Percentiles rank a stretch among this genome's conserved stretches.
Conservation (phyloP, 1,140 invertebrate genomes). For the Drosophila auraria region DNA sequence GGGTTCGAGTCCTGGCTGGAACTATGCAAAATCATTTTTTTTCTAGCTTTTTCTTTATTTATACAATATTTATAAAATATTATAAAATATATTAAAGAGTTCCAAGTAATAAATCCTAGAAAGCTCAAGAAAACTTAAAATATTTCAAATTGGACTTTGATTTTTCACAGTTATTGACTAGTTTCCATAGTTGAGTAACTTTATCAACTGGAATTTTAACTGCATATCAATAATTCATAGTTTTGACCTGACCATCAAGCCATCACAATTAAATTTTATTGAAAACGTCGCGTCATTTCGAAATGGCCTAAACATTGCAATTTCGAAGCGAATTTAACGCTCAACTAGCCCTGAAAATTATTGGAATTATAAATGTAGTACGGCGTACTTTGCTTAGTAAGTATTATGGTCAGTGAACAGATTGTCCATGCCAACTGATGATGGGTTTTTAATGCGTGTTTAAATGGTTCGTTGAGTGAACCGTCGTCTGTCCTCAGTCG, state of each 20-base stretch:
- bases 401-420: constrained; percentile 29
- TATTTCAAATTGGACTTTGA: too few relatives aligned
- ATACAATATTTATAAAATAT: too few relatives aligned
- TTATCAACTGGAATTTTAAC: neutral
- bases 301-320: constrained; percentile 7
- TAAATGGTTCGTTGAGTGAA: constrained; percentile 57
- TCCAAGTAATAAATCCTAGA: too few relatives aligned
- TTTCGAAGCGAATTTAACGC: constrained; percentile 46
- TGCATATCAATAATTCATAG: neutral
- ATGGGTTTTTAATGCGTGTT: constrained; percentile 49
- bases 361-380: constrained; percentile 19
- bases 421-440: constrained; percentile 12
- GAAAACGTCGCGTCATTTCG: neutral
- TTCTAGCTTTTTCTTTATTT: too few relatives aligned
- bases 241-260: neutral
- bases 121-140: neutral
- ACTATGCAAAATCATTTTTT: too few relatives aligned
- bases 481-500: neutral
- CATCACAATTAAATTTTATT: neutral
- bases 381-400: constrained; percentile 18
- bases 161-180: neutral
- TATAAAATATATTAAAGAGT: too few relatives aligned
- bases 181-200: neutral
- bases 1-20: too few relatives aligned
- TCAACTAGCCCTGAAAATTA: constrained; percentile 58